phyloP scores from a whole-genome alignment of 2,113 vertebrate species.

The Corvus moneduloides region DNA sequence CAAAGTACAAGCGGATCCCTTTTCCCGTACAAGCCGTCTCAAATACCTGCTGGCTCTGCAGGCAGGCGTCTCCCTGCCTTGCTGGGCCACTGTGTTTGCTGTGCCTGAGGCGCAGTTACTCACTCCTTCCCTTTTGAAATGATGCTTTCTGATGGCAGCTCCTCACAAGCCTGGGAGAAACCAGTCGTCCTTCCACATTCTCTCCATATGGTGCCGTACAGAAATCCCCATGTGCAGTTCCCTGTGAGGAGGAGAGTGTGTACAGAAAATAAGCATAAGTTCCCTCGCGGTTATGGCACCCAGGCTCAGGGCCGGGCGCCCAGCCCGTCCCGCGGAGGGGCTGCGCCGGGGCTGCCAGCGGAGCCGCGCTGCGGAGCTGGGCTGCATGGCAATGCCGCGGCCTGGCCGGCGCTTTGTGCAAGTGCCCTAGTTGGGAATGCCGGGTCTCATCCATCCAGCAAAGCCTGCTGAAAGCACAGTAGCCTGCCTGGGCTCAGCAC shows the following conservation, averaged over 20 bases:
- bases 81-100: not conserved
- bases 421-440: constrained; percentile 19
- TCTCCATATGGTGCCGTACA: not conserved
- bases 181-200: not conserved
- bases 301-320: not conserved
- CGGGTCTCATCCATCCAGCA: not conserved
- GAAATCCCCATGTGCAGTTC: fast-evolving
- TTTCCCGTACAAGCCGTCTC: not conserved
- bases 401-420: not conserved
- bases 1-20: not conserved
- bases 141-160: not conserved
- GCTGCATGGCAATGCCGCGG: not conserved
- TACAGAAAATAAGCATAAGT: not conserved
- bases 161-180: not conserved
- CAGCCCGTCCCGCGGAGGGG: not conserved
- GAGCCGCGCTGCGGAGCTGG: not conserved
- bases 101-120: not conserved
- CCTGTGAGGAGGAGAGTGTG: not conserved
- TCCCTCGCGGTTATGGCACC: fast-evolving
- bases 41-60: not conserved
- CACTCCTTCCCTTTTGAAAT: not conserved
- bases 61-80: not conserved
- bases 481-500: not conserved
- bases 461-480: not conserved
- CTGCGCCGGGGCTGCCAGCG: fast-evolving